Percentiles rank a stretch among this genome's conserved stretches.
Conservation (phyloP, 2,888 invertebrate species). For the Aspidiotus destructor region DNA sequence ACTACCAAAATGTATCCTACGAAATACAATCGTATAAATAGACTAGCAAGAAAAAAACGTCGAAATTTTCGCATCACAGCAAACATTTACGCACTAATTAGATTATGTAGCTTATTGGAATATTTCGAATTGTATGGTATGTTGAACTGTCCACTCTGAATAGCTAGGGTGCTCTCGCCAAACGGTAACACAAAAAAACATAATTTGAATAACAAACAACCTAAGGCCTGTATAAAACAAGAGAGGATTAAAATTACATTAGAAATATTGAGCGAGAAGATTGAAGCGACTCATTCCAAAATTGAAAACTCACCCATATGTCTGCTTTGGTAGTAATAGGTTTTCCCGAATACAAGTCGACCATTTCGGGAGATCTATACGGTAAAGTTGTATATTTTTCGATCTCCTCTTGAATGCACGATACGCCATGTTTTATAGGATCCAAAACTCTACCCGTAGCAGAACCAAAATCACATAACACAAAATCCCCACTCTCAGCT, state of each 20-base stretch:
- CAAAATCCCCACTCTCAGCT: conserved; percentile 67
- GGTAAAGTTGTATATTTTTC: conserved; percentile 81
- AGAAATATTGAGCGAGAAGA: too few relatives aligned
- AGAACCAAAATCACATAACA: conserved; percentile 88
- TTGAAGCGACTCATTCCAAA: not conserved
- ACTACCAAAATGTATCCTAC: conserved; percentile 72
- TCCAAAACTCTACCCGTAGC: conserved; percentile 72
- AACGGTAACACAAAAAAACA: conserved; percentile 84
- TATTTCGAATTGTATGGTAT: conserved; percentile 72
- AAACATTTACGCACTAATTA: conserved; percentile 52
- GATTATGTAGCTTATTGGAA: conserved; percentile 58
- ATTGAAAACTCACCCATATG: conserved; percentile 58
- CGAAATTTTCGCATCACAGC: not conserved
- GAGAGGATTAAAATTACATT: conserved; percentile 5
- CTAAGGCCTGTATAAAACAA: conserved; percentile 57
- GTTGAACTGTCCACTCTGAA: conserved; percentile 76
- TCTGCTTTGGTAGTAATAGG: conserved; percentile 77
- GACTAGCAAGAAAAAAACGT: not conserved
- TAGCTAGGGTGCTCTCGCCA: conserved; percentile 84
- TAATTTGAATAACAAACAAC: conserved; percentile 77
- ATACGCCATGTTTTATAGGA: conserved; percentile 56
- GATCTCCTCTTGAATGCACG: conserved; percentile 70
- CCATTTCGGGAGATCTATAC: conserved; percentile 87
- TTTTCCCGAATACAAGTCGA: conserved; percentile 76
- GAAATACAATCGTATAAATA: not conserved